Evolutionary conservation across 2,888 invertebrate genomes (phyloP).

Genomic region (Sminthurides aquaticus): DNA sequence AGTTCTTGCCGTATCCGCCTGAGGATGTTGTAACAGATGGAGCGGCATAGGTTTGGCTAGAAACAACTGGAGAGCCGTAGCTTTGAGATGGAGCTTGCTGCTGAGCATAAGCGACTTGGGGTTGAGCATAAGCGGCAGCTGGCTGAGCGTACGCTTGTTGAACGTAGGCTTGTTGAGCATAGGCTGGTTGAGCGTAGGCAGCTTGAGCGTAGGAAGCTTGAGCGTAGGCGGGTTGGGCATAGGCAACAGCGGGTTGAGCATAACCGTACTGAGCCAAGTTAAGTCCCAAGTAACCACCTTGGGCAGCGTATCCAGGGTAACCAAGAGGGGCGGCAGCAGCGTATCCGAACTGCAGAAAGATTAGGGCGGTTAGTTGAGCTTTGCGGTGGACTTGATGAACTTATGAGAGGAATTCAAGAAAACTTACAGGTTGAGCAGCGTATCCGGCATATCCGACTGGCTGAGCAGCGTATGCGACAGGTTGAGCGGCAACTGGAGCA

Average conservation of each 20-base stretch:
- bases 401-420: not conserved
- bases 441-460: conserved; percentile 8
- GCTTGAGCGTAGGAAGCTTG: conserved; percentile 8
- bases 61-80: conserved; percentile 19
- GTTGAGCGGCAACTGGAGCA: conserved; percentile 18
- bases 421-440: conserved; percentile 5
- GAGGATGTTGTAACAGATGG: conserved; percentile 23
- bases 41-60: conserved; percentile 21
- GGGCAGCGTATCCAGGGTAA: not conserved
- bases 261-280: conserved; percentile 10
- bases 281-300: conserved; percentile 14
- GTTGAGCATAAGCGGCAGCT: conserved; percentile 7
- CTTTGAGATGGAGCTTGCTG: not conserved
- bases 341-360: conserved; percentile 9
- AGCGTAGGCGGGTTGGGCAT: conserved; percentile 11
- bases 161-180: not conserved
- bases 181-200: conserved; percentile 13
- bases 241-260: conserved; percentile 16
- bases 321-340: conserved; percentile 10
- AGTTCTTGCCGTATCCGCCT: conserved; percentile 17
- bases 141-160: conserved; percentile 5
- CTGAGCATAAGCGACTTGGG: not conserved
- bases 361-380: not conserved
- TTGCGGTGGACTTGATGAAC: not conserved
- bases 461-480: conserved; percentile 13